phyloP scores from a whole-genome alignment of 2,797 vertebrate genomes.

The Neopelma chrysocephalum region DNA sequence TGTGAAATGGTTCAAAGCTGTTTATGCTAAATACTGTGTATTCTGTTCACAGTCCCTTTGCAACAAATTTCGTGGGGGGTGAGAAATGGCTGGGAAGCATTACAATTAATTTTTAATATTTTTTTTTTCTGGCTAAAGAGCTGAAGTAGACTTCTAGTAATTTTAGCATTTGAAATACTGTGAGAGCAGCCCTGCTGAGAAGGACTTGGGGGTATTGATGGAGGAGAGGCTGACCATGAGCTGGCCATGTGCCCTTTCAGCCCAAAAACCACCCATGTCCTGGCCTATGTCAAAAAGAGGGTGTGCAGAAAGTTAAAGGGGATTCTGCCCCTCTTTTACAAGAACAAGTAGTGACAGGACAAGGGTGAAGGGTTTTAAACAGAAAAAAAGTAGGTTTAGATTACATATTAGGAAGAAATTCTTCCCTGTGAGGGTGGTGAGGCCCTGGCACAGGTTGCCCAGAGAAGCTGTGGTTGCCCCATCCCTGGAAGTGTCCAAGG shows the following conservation, averaged over 20 bases:
- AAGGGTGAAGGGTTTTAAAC: neutral
- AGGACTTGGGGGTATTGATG: neutral
- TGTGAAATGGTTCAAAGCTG: neutral
- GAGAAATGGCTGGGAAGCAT: neutral
- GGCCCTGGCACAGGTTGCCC: neutral
- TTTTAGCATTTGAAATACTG: neutral
- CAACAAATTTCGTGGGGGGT: rapidly evolving
- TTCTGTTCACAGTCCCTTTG: neutral
- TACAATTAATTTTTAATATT: neutral
- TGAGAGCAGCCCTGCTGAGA: neutral
- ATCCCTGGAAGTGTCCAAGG: neutral
- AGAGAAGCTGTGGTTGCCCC: neutral
- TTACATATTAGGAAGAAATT: neutral
- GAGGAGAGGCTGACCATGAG: neutral
- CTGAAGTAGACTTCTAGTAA: neutral
- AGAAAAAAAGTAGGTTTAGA: neutral
- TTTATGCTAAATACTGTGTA: rapidly evolving
- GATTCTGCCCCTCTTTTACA: neutral
- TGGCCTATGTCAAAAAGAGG: neutral
- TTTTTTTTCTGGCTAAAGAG: neutral
- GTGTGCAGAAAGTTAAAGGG: neutral
- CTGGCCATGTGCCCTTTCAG: neutral
- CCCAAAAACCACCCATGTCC: rapidly evolving
- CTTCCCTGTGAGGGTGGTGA: rapidly evolving
- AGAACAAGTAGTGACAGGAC: neutral